These are phyloP conservation scores for Pterophyllum scalare DNA, from an alignment of 2,113 vertebrate species.

Conservation along the genomic window DNA sequence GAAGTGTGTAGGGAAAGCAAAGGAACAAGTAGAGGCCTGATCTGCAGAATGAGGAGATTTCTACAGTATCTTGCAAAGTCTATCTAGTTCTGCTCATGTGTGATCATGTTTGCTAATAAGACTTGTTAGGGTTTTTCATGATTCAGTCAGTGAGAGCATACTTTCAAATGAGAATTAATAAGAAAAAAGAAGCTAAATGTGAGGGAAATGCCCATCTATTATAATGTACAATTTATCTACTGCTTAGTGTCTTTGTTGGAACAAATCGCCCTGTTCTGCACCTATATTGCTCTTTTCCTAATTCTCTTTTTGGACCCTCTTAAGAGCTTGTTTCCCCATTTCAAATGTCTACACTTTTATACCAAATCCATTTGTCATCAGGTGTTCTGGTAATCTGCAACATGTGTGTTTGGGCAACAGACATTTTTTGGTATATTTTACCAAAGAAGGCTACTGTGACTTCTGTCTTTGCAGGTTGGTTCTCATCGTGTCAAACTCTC, in stretches of 20 bases:
- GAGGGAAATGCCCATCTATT: neutral
- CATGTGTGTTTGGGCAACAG: neutral
- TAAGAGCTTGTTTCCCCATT: conserved; percentile 19
- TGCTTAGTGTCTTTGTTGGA: conserved; percentile 40
- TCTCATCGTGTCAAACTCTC: conserved; percentile 99
- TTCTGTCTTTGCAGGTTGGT: conserved; percentile 86
- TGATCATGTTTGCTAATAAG: neutral
- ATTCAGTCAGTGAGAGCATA: neutral
- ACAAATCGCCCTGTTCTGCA: conserved; percentile 1
- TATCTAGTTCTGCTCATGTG: neutral
- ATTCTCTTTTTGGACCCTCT: neutral
- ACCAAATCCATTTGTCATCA: conserved; percentile 22
- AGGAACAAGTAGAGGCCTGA: conserved; percentile 24
- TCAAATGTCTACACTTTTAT: conserved; percentile 10
- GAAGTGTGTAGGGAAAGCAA: neutral
- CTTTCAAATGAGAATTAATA: neutral
- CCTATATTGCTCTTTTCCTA: conserved; percentile 3
- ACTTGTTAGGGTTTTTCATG: neutral
- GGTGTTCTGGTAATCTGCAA: conserved; percentile 43
- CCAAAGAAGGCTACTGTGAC: conserved; percentile 14
- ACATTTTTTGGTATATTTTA: neutral
- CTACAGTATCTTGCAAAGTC: conserved; percentile 1
- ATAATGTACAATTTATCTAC: conserved; percentile 23
- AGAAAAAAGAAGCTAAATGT: neutral
- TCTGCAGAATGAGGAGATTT: neutral